Base-by-base conservation (phyloP, 2,797 vertebrate species). In the Dendrocincla tyrannina region DNA sequence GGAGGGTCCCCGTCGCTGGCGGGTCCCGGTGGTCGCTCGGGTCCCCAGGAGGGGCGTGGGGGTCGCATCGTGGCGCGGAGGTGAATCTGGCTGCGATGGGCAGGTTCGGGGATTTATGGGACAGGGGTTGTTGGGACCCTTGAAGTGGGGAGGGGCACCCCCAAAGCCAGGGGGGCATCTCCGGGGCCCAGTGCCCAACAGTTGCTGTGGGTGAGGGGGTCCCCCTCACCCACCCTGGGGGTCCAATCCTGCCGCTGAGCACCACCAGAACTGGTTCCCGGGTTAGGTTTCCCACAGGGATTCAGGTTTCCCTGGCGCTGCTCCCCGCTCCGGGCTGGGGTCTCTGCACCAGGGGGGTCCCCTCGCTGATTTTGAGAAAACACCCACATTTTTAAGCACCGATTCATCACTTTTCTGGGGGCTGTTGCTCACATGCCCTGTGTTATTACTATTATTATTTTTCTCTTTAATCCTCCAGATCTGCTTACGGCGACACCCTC, bases 381-480 rank as follows among this genome's bases (percentile, higher is more conserved):
- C 1, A 5, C 15, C 11, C 7, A 4, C 7, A 24, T 30, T 52
- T 84, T 66, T 41, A 35, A 44, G 41, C 25, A 6, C 17, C 4
- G 0, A 1, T 37, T 41, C 44, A 7, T 55, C 6, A 0, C 33
- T 60, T 39, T 17, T 41, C 27, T 1, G 14, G 6, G 28, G 23
- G 55, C 11, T 49, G 58, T 27, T 33, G 58, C 33, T 63, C 30
- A 33, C 8, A 11, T 18, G 47, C 37, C 75, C 52, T 2, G 32
- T 18, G 9, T 47, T 67, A 3, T 74, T 79, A 5, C 84, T 64
- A 11, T 64, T 35, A 13, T 53, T 62, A 41, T 41, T 42, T 39
- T 5, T 46, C n/a, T 33, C 37, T 58, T 32, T 50, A 93, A 87
- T 93, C 78, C 84, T 25, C 22, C 69, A 10, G 69, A 88, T 53